Conservation (phyloP, 2,113 vertebrate genomes). For the Origma solitaria region DNA sequence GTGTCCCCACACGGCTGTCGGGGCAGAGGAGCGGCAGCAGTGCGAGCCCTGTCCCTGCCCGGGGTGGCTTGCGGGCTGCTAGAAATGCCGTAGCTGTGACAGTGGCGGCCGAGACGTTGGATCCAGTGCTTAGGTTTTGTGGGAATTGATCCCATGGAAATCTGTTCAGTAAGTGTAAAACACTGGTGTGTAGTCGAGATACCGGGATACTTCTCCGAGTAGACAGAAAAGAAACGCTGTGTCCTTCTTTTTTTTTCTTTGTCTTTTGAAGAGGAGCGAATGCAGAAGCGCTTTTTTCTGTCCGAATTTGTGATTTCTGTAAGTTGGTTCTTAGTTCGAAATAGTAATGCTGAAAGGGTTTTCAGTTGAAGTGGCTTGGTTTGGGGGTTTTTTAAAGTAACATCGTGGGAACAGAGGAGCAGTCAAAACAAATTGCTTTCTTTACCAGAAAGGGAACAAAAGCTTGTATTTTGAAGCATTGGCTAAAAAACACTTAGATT, state of each 20-base stretch:
- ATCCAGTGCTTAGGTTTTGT: neutral
- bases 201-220: neutral
- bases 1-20: neutral
- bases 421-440: neutral
- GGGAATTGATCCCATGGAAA: neutral
- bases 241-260: neutral
- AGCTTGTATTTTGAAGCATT: neutral
- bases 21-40: neutral
- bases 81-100: accelerated
- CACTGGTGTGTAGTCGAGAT: neutral
- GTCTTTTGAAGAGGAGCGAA: neutral
- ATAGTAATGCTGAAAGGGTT: neutral
- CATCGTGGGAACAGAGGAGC: neutral
- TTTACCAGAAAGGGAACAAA: neutral
- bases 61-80: neutral
- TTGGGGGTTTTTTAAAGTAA: neutral
- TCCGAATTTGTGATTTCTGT: neutral
- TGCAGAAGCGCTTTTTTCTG: neutral
- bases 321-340: neutral
- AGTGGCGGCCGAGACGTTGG: accelerated
- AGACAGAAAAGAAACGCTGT: neutral
- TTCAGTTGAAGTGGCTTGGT: neutral
- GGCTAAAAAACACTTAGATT: neutral
- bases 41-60: neutral
- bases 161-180: neutral